phyloP scores from a whole-genome alignment of 1,140 invertebrate genomes.

The Cheumatopsyche charites region DNA sequence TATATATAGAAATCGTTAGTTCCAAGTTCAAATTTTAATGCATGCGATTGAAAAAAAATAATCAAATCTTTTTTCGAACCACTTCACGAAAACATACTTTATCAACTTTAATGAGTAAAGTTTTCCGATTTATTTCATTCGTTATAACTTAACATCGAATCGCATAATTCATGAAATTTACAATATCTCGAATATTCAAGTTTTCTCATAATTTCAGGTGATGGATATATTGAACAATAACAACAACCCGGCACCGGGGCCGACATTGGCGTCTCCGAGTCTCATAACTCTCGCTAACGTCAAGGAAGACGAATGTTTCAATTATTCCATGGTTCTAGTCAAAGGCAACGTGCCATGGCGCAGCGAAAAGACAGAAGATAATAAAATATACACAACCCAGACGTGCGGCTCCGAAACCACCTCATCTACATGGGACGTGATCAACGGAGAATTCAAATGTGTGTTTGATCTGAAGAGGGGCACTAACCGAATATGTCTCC shows the following conservation, averaged over 20 bases:
- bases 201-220: slow-evolving; percentile 37
- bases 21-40: too few relatives aligned
- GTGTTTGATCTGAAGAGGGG: slow-evolving; percentile 57
- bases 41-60: too few relatives aligned
- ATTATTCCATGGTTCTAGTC: slow-evolving; percentile 58
- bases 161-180: too few relatives aligned
- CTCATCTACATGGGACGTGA: slow-evolving; percentile 55
- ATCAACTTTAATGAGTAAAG: too few relatives aligned
- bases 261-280: slow-evolving; percentile 15
- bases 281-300: slow-evolving; percentile 40
- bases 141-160: too few relatives aligned
- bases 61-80: too few relatives aligned
- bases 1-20: too few relatives aligned
- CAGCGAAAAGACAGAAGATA: slow-evolving; percentile 52
- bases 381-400: slow-evolving; percentile 55
- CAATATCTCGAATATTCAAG: too few relatives aligned
- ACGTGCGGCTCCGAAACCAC: slow-evolving; percentile 51
- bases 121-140: too few relatives aligned
- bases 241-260: slow-evolving; percentile 40
- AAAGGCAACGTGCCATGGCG: slow-evolving; percentile 57
- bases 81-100: too few relatives aligned
- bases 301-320: slow-evolving; percentile 58
- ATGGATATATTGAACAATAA: slow-evolving; percentile 47
- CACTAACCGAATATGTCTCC: slow-evolving; percentile 56
- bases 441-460: slow-evolving; percentile 60